Percentiles rank a stretch among this genome's conserved stretches.
Conservation (phyloP, 2,888 invertebrate species). For the Caprella mutica region DNA sequence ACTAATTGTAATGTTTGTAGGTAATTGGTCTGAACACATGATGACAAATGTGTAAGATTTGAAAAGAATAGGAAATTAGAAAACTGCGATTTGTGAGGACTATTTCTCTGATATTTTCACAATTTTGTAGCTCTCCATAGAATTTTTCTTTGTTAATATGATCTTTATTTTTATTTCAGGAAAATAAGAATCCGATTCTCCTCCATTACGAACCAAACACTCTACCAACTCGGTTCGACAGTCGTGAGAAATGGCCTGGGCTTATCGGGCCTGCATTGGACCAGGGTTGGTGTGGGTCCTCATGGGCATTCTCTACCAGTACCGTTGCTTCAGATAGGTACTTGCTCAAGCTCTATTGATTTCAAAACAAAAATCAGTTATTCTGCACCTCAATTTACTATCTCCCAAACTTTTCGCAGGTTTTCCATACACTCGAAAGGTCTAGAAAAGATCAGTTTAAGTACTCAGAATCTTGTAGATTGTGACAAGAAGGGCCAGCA, state of each 20-base stretch:
- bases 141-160: too few relatives aligned
- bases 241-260: constrained; percentile 60
- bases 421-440: constrained; percentile 77
- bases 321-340: constrained; percentile 50
- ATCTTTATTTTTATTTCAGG: too few relatives aligned
- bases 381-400: not conserved
- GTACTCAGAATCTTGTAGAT: constrained; percentile 74
- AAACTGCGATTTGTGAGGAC: too few relatives aligned
- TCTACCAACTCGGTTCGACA: constrained; percentile 63
- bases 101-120: too few relatives aligned
- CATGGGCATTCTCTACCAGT: constrained; percentile 84
- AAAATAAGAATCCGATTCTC: constrained; percentile 38
- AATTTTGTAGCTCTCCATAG: too few relatives aligned
- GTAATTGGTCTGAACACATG: too few relatives aligned
- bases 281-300: constrained; percentile 67
- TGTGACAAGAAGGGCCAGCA: constrained; percentile 66
- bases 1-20: too few relatives aligned
- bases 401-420: constrained; percentile 40
- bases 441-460: constrained; percentile 55
- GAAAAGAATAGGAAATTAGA: too few relatives aligned
- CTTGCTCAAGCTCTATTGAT: not conserved
- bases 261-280: constrained; percentile 54
- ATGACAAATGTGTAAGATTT: too few relatives aligned
- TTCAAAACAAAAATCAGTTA: not conserved
- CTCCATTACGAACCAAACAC: constrained; percentile 48